Evolutionary conservation across 2,797 vertebrate genomes (phyloP).

Genomic region (Acanthis flammea): DNA sequence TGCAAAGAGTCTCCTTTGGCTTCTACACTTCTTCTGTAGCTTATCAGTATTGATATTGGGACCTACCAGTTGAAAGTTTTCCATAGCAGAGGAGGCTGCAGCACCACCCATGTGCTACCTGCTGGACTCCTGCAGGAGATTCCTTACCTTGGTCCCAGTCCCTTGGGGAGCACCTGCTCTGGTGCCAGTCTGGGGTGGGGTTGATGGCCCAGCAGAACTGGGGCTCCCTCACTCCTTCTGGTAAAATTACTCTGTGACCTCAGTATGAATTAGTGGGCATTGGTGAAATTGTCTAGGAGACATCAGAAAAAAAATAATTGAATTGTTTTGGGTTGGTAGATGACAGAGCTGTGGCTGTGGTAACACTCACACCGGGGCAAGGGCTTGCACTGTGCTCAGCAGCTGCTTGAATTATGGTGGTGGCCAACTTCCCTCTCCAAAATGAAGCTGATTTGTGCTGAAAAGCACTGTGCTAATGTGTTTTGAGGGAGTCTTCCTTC

Average conservation of each 20-base stretch:
- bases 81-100: background rate
- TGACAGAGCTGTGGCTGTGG: accelerated
- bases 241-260: background rate
- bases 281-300: background rate
- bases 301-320: background rate
- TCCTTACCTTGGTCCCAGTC: background rate
- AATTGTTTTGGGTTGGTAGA: background rate
- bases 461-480: background rate
- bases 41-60: background rate
- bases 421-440: background rate
- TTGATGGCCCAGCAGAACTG: background rate
- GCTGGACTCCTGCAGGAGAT: background rate
- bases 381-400: background rate
- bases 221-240: background rate
- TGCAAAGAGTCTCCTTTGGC: background rate
- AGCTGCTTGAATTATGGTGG: background rate
- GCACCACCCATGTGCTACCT: background rate
- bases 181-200: background rate
- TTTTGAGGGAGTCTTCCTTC: background rate
- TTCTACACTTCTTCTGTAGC: background rate
- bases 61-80: background rate
- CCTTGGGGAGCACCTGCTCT: accelerated
- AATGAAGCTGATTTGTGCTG: background rate
- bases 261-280: no score
- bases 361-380: background rate